Evolutionary conservation across 2,797 vertebrate genomes (phyloP).

Genomic region (Cephalopachus bancanus): DNA sequence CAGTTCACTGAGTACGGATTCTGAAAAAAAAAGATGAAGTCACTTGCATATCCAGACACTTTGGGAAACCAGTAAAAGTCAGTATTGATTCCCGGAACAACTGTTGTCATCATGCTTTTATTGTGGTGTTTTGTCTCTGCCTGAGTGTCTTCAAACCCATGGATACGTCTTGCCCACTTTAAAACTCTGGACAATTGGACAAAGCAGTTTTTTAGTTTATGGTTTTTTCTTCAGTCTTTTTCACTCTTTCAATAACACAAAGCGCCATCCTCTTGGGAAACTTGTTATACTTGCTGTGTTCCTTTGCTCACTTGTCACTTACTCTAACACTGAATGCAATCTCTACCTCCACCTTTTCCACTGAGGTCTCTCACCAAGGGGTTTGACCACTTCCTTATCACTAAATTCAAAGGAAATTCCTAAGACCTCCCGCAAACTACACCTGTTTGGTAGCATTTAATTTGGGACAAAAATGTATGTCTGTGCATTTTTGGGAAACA

Average conservation of each 20-base stretch:
- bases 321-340: not conserved
- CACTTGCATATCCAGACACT: not conserved
- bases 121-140: not conserved
- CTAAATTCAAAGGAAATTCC: not conserved
- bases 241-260: not conserved
- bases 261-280: not conserved
- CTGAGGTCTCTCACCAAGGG: not conserved
- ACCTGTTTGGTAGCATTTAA: not conserved
- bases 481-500: not conserved
- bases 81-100: not conserved
- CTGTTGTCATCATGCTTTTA: not conserved
- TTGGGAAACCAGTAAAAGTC: not conserved
- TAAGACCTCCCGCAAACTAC: not conserved
- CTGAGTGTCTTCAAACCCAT: not conserved
- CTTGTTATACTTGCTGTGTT: not conserved
- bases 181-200: not conserved
- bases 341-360: not conserved
- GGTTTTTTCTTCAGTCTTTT: not conserved
- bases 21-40: not conserved
- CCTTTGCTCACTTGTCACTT: not conserved
- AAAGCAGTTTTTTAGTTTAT: not conserved
- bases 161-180: not conserved
- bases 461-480: not conserved
- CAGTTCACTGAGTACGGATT: not conserved
- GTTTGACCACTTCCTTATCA: not conserved